Conservation (phyloP, 2,113 vertebrate genomes). For the Ranitomeya variabilis region DNA sequence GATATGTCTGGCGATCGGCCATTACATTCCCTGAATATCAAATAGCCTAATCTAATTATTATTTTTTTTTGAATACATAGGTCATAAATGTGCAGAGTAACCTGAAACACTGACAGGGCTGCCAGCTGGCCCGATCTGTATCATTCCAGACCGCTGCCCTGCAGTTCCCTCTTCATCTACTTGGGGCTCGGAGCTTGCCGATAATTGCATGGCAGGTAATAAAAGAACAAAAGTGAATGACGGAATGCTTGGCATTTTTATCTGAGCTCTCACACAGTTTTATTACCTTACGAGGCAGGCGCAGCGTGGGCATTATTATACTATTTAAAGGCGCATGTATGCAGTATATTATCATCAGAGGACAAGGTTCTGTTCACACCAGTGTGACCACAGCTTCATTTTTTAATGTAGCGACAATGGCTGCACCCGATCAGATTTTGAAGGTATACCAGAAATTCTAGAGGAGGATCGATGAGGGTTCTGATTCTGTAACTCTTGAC, state of each 20-base stretch:
- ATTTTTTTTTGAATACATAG: constrained; percentile 70
- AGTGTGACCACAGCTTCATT: neutral
- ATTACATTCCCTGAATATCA: constrained; percentile 73
- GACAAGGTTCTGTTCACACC: neutral
- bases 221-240: constrained; percentile 68
- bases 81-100: constrained; percentile 76
- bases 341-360: neutral
- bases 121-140: constrained; percentile 73
- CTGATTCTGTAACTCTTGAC: no score
- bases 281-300: neutral
- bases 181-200: constrained; percentile 64
- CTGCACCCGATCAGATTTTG: neutral
- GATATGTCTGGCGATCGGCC: constrained; percentile 71
- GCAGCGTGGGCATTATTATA: neutral
- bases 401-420: neutral
- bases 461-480: no score
- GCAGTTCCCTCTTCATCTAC: constrained; percentile 73
- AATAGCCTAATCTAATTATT: constrained; percentile 79
- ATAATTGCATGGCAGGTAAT: constrained; percentile 82
- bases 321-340: constrained; percentile 2
- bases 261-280: constrained; percentile 12
- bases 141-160: constrained; percentile 68
- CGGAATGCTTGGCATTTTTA: constrained; percentile 60
- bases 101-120: constrained; percentile 70
- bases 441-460: no score